Evolutionary conservation across 2,888 invertebrate species (phyloP), one percentile per base, ranked within the genome.

Genomic region (Diachrysia chrysitis): DNA sequence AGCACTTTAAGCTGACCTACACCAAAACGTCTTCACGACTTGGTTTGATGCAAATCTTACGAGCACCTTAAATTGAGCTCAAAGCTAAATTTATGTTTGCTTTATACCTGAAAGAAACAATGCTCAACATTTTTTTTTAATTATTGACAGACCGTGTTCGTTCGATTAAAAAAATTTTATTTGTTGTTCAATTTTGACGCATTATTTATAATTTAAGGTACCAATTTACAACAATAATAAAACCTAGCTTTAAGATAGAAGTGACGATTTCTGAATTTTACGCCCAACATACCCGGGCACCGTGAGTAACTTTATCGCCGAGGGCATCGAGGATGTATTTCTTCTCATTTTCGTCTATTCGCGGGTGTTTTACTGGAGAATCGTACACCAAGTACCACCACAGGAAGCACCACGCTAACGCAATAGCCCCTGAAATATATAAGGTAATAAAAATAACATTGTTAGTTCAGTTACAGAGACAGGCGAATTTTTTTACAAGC

Each of bases 371-470:
- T 0, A 93, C 89, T 0, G 97, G 97, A 4, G 96, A 96, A 83
- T 97, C 97, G 53, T 96, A 95, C 0, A 97, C 96, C 42, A 97
- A 82, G 56, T 95, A 85, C 87, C 95, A 96, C 96, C 97, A 97
- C 0, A 96, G 73, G 0, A 92, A 65, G 21, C 96, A 95, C 91
- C 97, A 96, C 0, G 96, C 76, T 0, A 96, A 67, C 56, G 96
- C 93, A 17, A 97, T 93, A 0, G 95, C 84, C 17, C 96, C 96
- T 75, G 83, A 1, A 86, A 85, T 63, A 63, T 46, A 16, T 14
- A 48, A 32, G 46, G 0, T 10, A 5, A 25, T 32, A n/a, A n/a
- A n/a, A n/a, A n/a, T n/a, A n/a, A n/a, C n/a, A n/a, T n/a, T n/a
- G n/a, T n/a, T n/a, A 37, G 14, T 37, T 37, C 21, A 53, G 12